A percentile compares a stretch with the other conserved stretches of the same genome.
phyloP scores from a whole-genome alignment of 92 coral and sea anemone species.

The Porites divaricata region DNA sequence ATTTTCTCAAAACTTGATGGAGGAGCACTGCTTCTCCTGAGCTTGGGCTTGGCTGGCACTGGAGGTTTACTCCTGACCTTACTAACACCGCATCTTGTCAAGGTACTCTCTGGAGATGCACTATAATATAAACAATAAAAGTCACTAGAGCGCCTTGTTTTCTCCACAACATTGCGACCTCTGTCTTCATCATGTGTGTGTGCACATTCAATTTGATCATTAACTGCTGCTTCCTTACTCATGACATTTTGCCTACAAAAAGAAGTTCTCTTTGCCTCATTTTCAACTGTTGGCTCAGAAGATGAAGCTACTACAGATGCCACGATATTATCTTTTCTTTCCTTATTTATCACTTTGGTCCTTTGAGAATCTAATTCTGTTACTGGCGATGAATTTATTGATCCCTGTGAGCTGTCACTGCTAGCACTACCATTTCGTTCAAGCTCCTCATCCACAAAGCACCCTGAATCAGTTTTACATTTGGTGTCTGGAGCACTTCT shows the following conservation, averaged over 20 bases:
- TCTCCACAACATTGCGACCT: constrained; percentile 30
- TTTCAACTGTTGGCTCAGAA: constrained; percentile 2
- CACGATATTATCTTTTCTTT: not conserved
- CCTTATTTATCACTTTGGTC: not conserved
- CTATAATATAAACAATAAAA: constrained; percentile 75
- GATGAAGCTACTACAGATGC: constrained; percentile 6
- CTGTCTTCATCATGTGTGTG: not conserved
- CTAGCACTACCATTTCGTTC: constrained; percentile 57
- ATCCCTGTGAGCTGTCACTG: constrained; percentile 50
- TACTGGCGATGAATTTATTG: constrained; percentile 26
- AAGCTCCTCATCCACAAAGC: constrained; percentile 76
- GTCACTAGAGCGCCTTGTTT: constrained; percentile 46
- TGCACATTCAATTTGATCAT: not conserved
- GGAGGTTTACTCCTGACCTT: constrained; percentile 58
- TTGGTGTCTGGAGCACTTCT: constrained; percentile 67
- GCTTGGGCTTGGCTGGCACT: constrained; percentile 67
- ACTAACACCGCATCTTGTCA: constrained; percentile 37
- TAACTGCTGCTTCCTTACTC: constrained; percentile 7
- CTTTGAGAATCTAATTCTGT: constrained; percentile 21
- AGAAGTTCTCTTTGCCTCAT: not conserved
- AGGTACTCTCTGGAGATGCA: constrained; percentile 70
- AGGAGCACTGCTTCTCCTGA: constrained; percentile 43
- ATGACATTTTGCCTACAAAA: constrained; percentile 16
- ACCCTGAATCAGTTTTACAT: constrained; percentile 79
- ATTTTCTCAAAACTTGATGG: constrained; percentile 37